Percentiles rank a stretch among this genome's conserved stretches.
phyloP scores from a whole-genome alignment of 2,797 vertebrate genomes.

The Phalloptychus januarius region DNA sequence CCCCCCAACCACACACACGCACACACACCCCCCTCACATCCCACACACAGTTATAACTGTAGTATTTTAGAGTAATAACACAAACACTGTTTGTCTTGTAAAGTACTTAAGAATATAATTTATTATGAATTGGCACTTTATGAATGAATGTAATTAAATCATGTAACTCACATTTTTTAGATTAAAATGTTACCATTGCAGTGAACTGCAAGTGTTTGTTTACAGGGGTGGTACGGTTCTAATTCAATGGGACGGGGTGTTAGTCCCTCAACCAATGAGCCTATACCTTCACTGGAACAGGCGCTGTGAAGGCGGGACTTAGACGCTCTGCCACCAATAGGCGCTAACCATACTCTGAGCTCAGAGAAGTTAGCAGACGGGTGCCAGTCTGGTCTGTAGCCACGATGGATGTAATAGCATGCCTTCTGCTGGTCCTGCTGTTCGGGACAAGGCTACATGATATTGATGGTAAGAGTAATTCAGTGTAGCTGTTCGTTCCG shows the following conservation, averaged over 20 bases:
- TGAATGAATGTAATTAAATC: not conserved
- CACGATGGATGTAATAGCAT: conserved; percentile 79
- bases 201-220: conserved; percentile 63
- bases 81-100: not conserved
- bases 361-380: conserved; percentile 71
- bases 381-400: conserved; percentile 69
- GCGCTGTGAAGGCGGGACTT: conserved; percentile 40
- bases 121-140: not conserved
- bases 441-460: conserved; percentile 71
- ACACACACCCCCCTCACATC: no score
- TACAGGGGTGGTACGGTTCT: conserved; percentile 59
- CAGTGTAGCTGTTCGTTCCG: no score
- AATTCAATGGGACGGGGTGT: conserved; percentile 70
- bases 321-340: conserved; percentile 25
- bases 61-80: not conserved
- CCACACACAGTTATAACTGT: not conserved
- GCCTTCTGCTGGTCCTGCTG: conserved; percentile 72
- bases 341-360: conserved; percentile 34
- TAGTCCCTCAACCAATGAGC: conserved; percentile 67
- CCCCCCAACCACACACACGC: no score
- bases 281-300: not conserved
- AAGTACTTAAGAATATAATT: not conserved
- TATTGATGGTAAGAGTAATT: conserved; percentile 68
- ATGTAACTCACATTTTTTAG: not conserved
- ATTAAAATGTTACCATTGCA: conserved; percentile 10